Percentiles rank a stretch among this genome's conserved stretches.
Conservation (phyloP, 2,888 invertebrate genomes). For the Agrilus biguttatus region DNA sequence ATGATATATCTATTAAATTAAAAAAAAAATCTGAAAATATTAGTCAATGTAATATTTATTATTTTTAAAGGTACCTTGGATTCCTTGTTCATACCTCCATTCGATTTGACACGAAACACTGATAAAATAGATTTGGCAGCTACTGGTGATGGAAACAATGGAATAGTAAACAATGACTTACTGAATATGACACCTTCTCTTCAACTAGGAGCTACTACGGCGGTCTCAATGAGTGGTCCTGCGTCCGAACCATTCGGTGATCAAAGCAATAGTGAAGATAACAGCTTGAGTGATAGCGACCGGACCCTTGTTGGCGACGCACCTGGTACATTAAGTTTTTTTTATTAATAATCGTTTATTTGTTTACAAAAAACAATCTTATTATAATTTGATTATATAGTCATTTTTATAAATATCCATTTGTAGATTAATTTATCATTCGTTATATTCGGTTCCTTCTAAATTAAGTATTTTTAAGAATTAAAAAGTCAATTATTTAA, state of each 20-base stretch:
- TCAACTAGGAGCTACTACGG: constrained; percentile 16
- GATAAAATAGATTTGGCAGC: constrained; percentile 12
- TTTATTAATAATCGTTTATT: neutral
- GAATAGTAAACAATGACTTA: constrained; percentile 17
- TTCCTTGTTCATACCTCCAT: constrained; percentile 37
- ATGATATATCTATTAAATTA: no score
- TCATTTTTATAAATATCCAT: no score
- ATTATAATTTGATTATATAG: no score
- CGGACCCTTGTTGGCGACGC: constrained; percentile 45
- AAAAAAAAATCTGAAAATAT: no score
- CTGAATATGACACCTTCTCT: constrained; percentile 22
- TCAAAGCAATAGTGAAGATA: constrained; percentile 63
- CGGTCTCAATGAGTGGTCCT: constrained; percentile 10
- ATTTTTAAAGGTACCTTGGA: constrained; percentile 31
- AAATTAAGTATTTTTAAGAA: neutral
- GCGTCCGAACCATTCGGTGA: constrained; percentile 29
- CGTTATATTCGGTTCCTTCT: no score
- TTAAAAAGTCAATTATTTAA: no score
- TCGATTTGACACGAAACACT: constrained; percentile 25
- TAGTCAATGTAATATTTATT: neutral
- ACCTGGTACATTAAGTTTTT: constrained; percentile 29
- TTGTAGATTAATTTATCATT: no score
- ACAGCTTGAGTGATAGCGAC: constrained; percentile 62
- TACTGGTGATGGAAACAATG: constrained; percentile 16
- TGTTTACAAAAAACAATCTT: neutral